Base-by-base conservation (phyloP, 2,888 invertebrate species). In the Adelphocoris suturalis region DNA sequence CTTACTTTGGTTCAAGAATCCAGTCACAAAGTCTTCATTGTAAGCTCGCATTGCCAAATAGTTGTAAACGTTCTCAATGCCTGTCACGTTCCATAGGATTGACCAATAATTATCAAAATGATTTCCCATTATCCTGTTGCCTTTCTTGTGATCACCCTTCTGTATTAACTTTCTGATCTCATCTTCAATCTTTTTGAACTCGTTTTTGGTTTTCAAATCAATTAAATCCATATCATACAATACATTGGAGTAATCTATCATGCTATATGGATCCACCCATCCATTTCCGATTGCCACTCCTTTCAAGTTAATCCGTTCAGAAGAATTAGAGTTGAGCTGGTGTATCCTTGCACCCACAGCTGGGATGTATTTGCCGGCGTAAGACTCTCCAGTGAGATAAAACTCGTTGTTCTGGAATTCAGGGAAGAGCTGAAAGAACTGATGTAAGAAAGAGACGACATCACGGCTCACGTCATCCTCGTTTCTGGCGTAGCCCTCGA, bases 331-430 rank as follows among this genome's bases (percentile, higher is more conserved):
- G 93, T 97, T 97, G n/a, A 97, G 96, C 12, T 92, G 93, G 92
- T 96, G 95, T 89, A 97, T 97, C 0, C 96, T 95, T 92, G 96
- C 95, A 0, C 95, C 95, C 85, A 97, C 93, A 0, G 97, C 97
- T 0, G 98, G 98, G 0, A 96, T 95, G 92, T 96, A 96, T 93
- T 96, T 96, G 0, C 98, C 98, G 68, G 95, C 97, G 92, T 98
- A 98, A 0, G 97, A 97, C 94, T 98, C 98, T 0, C 98, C 98
- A 0, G 97, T 96, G 0, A 97, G 95, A 94, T 96, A 98, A 93
- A 99, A 98, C 78, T 96, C 96, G 92, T 96, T 96, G 0, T 93
- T 92, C 92, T 95, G 95, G 46, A 96, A 94, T 92, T 97, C 96
- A 0, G 96, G 96, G 93, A 98, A 98, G 0, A 98, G 93, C 91